A percentile compares a stretch with the other conserved stretches of the same genome.
phyloP scores from a whole-genome alignment of 2,113 vertebrate species.

The Antidorcas marsupialis region DNA sequence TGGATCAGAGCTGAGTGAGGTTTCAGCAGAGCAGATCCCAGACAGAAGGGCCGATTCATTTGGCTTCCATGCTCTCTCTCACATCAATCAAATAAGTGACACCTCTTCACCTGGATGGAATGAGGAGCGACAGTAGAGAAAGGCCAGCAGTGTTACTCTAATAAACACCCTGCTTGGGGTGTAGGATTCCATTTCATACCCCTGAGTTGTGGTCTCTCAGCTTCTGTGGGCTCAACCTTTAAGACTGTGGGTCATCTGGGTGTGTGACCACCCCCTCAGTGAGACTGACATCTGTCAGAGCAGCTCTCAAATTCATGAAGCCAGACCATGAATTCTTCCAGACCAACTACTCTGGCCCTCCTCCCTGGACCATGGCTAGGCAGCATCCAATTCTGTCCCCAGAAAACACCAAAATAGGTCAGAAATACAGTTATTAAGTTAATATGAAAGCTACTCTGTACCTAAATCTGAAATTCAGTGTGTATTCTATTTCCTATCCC shows the following conservation, averaged over 20 bases:
- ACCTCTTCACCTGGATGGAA: not conserved
- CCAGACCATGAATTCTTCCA: not conserved
- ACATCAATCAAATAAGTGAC: not conserved
- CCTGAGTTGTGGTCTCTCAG: not conserved
- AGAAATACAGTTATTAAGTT: not conserved
- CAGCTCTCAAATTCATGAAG: not conserved
- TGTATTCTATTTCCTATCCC: not conserved
- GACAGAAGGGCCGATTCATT: not conserved
- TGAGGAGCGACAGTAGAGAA: not conserved
- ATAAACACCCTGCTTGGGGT: not conserved
- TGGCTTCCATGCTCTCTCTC: accelerated
- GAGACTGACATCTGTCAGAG: not conserved
- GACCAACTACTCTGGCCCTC: not conserved
- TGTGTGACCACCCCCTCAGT: not conserved
- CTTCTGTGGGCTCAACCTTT: not conserved
- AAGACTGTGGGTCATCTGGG: not conserved
- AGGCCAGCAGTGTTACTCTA: not conserved
- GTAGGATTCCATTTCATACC: not conserved
- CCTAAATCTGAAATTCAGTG: not conserved
- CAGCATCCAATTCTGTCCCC: not conserved
- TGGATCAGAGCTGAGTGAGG: not conserved
- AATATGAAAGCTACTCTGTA: not conserved
- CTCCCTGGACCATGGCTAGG: not conserved
- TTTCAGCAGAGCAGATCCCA: not conserved
- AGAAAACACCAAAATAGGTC: not conserved